Evolutionary conservation across 30 jellyfish, hydroid and myxozoan genomes (phyloP).

Genomic region (Rhopilema esculentum): DNA sequence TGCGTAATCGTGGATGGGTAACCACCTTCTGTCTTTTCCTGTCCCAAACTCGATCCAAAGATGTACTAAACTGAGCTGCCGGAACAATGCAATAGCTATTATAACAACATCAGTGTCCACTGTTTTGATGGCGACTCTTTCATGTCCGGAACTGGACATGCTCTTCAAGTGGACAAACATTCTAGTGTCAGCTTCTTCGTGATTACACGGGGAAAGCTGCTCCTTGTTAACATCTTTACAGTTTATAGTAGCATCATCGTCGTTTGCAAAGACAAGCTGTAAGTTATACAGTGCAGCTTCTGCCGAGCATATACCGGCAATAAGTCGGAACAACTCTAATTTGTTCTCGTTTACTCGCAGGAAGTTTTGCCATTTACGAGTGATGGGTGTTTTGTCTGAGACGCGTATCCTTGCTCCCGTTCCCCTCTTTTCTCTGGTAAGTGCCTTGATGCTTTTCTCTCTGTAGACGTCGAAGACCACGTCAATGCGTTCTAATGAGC

Average conservation of each 20-base stretch:
- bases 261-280: slow-evolving; percentile 23
- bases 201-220: slow-evolving; percentile 51
- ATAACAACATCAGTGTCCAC: slow-evolving; percentile 41
- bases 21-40: slow-evolving; percentile 42
- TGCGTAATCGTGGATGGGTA: slow-evolving; percentile 52
- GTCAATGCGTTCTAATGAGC: slow-evolving; percentile 32
- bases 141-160: slow-evolving; percentile 49
- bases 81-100: slow-evolving; percentile 48
- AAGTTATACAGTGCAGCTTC: slow-evolving; percentile 26
- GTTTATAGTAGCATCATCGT: slow-evolving; percentile 13
- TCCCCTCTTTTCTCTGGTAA: slow-evolving; percentile 52
- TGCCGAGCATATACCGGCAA: slow-evolving; percentile 7
- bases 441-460: slow-evolving; percentile 27
- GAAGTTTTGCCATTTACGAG: slow-evolving; percentile 34
- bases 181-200: slow-evolving; percentile 68
- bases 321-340: slow-evolving; percentile 35
- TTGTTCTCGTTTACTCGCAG: slow-evolving; percentile 55
- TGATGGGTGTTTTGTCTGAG: slow-evolving; percentile 21
- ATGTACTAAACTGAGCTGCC: slow-evolving; percentile 19
- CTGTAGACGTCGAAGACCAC: slow-evolving; percentile 50
- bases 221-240: slow-evolving; percentile 14
- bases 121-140: slow-evolving; percentile 32
- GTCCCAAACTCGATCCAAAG: slow-evolving; percentile 61
- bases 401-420: slow-evolving; percentile 37
- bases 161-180: slow-evolving; percentile 43